A percentile compares a stretch with the other conserved stretches of the same genome.
Conservation (phyloP, 2,888 invertebrate species). For the Drosophila monieri region DNA sequence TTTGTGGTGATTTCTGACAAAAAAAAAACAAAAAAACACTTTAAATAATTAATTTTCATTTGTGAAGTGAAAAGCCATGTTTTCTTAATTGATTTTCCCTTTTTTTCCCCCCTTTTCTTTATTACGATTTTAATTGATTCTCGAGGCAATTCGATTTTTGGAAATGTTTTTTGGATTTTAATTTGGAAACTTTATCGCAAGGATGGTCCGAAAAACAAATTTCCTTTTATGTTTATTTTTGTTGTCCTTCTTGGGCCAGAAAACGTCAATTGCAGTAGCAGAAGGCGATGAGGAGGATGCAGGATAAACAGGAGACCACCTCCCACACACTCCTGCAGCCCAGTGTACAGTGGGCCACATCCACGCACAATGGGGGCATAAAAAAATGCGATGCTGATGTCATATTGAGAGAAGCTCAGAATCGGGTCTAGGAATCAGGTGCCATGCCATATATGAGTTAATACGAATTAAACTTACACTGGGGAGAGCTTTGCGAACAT, state of each 20-base stretch:
- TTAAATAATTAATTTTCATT: constrained; percentile 3
- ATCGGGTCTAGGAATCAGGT: constrained; percentile 20
- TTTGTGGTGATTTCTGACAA: background rate
- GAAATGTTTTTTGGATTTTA: constrained; percentile 16
- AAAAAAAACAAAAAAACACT: background rate
- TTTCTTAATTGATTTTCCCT: constrained; percentile 16
- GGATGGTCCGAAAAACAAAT: constrained; percentile 12
- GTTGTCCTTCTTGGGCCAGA: constrained; percentile 34
- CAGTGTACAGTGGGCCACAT: constrained; percentile 29
- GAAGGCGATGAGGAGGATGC: constrained; percentile 12
- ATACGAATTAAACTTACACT: constrained; percentile 40
- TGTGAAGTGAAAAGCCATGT: background rate
- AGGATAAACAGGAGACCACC: constrained; percentile 7
- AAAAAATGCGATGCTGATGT: constrained; percentile 55
- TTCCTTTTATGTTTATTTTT: constrained; percentile 43
- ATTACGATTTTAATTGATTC: constrained; percentile 26
- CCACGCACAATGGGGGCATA: background rate
- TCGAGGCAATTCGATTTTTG: constrained; percentile 8
- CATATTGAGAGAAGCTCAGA: constrained; percentile 44
- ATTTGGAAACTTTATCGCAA: constrained; percentile 16
- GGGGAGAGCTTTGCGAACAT: constrained; percentile 21
- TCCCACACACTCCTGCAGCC: background rate
- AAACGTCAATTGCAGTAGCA: constrained; percentile 47
- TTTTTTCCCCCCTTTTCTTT: background rate
- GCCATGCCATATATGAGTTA: constrained; percentile 33